phyloP scores from a whole-genome alignment of 2,797 vertebrate species.

The Thaleichthys pacificus region DNA sequence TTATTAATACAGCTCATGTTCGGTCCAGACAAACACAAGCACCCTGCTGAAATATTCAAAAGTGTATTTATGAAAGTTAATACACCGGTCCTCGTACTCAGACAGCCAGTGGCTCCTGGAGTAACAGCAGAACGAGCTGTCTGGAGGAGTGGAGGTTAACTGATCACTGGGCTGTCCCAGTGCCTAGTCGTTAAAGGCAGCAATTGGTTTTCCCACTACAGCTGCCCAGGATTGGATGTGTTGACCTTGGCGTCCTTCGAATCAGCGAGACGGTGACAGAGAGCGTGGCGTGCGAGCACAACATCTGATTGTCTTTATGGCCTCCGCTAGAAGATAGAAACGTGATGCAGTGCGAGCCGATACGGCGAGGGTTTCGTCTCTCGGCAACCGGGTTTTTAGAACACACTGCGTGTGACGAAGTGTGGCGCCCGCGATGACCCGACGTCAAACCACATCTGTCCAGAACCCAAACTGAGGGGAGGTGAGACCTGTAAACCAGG shows the following conservation, averaged over 20 bases:
- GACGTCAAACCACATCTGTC: no score
- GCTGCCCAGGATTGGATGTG: slow-evolving; percentile 16
- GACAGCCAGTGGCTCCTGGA: not conserved
- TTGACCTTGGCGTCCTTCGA: slow-evolving; percentile 12
- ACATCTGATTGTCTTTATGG: not conserved
- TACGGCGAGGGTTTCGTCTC: not conserved
- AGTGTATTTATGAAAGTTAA: slow-evolving; percentile 40
- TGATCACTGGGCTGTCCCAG: slow-evolving; percentile 17
- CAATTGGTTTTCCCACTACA: slow-evolving; percentile 9
- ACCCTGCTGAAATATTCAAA: slow-evolving; percentile 56
- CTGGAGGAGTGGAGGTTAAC: slow-evolving; percentile 18
- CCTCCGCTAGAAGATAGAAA: no score
- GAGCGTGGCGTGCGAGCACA: not conserved
- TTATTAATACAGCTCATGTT: slow-evolving; percentile 61
- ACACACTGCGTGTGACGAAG: no score
- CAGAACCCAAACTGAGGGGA: no score
- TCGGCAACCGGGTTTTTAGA: not conserved
- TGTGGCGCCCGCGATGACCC: no score
- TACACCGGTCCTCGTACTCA: slow-evolving; percentile 31
- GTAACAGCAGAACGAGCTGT: slow-evolving; percentile 1
- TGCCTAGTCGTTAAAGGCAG: not conserved
- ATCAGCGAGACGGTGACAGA: not conserved
- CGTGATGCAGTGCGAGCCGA: not conserved
- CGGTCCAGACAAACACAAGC: slow-evolving; percentile 42
- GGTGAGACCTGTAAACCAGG: no score